phyloP scores from a whole-genome alignment of 2,888 invertebrate species.

The Phymatocera aterrima region DNA sequence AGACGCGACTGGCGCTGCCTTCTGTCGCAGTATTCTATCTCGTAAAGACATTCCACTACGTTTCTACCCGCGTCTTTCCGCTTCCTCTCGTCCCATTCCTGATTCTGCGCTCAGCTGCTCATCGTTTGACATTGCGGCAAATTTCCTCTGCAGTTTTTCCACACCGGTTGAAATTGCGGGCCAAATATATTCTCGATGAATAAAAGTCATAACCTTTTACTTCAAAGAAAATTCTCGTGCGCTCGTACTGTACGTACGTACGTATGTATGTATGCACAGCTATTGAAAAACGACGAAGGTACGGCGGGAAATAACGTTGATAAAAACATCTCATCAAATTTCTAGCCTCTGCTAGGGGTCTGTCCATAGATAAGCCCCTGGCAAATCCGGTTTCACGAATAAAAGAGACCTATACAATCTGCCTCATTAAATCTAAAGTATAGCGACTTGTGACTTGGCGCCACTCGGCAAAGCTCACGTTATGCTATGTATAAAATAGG shows the following conservation, averaged over 20 bases:
- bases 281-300: constrained; percentile 4
- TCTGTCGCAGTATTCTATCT: constrained; percentile 30
- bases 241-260: no score
- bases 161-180: not conserved
- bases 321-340: no score
- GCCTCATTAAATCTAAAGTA: constrained; percentile 37
- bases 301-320: not conserved
- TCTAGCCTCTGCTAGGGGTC: not conserved
- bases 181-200: not conserved
- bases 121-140: constrained; percentile 22
- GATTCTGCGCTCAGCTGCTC: not conserved
- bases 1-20: constrained; percentile 21
- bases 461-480: constrained; percentile 4
- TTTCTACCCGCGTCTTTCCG: constrained; percentile 10
- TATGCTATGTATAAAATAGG: not conserved
- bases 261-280: not conserved
- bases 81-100: constrained; percentile 16
- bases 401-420: constrained; percentile 5
- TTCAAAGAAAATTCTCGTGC: constrained; percentile 7
- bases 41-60: constrained; percentile 32
- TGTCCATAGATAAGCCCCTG: not conserved
- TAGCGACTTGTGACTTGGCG: constrained; percentile 20
- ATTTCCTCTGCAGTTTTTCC: constrained; percentile 11
- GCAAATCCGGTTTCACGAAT: constrained; percentile 14
- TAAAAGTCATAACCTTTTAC: not conserved